Evolutionary conservation across 2,888 invertebrate species (phyloP).

Genomic region (Tetramorium bicarinatum): DNA sequence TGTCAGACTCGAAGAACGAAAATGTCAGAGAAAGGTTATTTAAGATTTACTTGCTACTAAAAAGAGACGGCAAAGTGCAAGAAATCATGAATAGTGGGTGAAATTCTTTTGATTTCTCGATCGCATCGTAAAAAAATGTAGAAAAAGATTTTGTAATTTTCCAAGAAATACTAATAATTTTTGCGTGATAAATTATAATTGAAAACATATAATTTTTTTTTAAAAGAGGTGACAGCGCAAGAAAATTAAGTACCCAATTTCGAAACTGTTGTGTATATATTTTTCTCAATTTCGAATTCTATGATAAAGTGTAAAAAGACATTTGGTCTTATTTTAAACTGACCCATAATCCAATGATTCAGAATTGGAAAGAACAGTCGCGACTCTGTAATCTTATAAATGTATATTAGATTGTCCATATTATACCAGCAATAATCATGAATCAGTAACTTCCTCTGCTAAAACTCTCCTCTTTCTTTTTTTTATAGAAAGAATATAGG

Average conservation of each 20-base stretch:
- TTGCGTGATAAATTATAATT: neutral
- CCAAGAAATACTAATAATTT: neutral
- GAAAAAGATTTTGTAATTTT: neutral
- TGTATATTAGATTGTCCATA: neutral
- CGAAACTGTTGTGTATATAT: neutral
- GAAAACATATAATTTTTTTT: neutral
- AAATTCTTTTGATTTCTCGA: neutral
- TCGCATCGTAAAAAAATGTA: neutral
- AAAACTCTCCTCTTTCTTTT: neutral
- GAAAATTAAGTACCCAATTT: neutral
- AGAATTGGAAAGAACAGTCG: neutral
- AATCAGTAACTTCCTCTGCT: neutral
- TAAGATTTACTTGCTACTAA: neutral
- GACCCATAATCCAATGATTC: neutral
- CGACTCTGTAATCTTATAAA: neutral
- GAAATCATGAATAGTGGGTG: neutral
- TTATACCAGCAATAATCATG: neutral
- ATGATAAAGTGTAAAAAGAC: neutral
- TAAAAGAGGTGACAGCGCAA: neutral
- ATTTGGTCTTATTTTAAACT: neutral
- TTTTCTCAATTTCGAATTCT: neutral
- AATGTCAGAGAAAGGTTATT: neutral
- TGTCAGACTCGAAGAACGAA: neutral
- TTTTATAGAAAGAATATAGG: neutral
- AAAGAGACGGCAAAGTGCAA: neutral